Evolutionary conservation across 2,113 vertebrate genomes (phyloP).

Genomic region (Gallinago paraguaiae): DNA sequence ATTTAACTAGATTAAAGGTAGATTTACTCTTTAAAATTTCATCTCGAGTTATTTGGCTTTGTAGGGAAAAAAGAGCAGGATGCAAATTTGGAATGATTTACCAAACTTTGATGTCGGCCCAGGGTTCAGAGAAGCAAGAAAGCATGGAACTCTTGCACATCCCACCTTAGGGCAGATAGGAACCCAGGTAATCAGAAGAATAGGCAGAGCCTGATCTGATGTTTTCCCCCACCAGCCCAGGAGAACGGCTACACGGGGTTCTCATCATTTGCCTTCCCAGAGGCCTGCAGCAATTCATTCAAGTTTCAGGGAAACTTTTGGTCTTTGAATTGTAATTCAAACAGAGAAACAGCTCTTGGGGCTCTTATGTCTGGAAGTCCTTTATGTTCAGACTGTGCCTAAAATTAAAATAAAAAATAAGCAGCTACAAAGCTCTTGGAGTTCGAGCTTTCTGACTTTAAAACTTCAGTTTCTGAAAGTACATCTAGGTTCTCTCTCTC

Average conservation of each 20-base stretch:
- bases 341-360: neutral
- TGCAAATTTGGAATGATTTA: neutral
- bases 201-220: neutral
- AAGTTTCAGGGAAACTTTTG: neutral
- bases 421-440: neutral
- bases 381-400: neutral
- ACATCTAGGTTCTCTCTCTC: neutral
- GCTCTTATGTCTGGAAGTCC: neutral
- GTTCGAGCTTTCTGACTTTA: neutral
- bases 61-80: neutral
- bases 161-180: neutral
- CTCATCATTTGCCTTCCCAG: neutral
- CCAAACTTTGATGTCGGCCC: neutral
- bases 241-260: neutral
- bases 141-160: neutral
- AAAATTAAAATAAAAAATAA: neutral
- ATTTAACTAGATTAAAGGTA: neutral
- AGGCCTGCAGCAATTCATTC: neutral
- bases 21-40: neutral
- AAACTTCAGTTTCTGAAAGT: neutral
- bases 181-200: neutral
- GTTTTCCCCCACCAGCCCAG: neutral
- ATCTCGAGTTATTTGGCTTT: neutral
- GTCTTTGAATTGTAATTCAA: neutral
- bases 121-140: neutral